Evolutionary conservation across 2,888 invertebrate genomes (phyloP), one percentile per base, ranked within the genome.

Genomic region (Synanthedon andrenaeformis): DNA sequence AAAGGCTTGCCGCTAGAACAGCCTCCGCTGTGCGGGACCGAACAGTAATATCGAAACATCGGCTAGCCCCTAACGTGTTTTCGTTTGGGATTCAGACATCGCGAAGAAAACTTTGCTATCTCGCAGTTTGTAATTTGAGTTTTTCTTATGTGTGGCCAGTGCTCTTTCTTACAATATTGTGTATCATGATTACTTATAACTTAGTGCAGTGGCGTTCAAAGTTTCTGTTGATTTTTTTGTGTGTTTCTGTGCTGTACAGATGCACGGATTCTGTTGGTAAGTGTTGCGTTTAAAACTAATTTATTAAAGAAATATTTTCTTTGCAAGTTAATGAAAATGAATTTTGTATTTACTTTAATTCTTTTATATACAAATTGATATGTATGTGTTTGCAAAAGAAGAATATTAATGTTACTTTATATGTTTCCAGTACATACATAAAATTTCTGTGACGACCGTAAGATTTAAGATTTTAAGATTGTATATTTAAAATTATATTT

Each of bases 231-330:
- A 61, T 79, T 62, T 67, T 82, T 69, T 69, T 81, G 65, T 83
- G 82, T 82, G 70, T 84, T 78, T 74, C 82, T 79, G 82, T 84
- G 81, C 73, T 84, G 66, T 78, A 82, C 62, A 73, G 72, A 57
- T 76, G 76, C 65, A 83, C 84, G 74, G 82, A 82, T 70, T 84
- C 84, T 48, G 74, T 84, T 55, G 84, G 85, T 85, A 66, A 84
- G 85, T 23, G 23, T 23, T 5, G 23, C 0, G 23, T 23, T 23
- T 23, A 23, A 23, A 23, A 23, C 1, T 5, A 23, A 1, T 23
- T 23, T 5, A 23, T 5, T 23, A 4, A 4, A 23, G 5, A 5
- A n/a, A 42, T 8, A 1, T 79, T 67, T 54, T 23, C 2, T 45
- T 45, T 48, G 8, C 11, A 45, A 23, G 23, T 5, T 23, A 23